Percentiles rank a stretch among this genome's conserved stretches.
Evolutionary conservation across 92 coral and sea anemone genomes (phyloP).

Genomic region (Paragorgia papillata): DNA sequence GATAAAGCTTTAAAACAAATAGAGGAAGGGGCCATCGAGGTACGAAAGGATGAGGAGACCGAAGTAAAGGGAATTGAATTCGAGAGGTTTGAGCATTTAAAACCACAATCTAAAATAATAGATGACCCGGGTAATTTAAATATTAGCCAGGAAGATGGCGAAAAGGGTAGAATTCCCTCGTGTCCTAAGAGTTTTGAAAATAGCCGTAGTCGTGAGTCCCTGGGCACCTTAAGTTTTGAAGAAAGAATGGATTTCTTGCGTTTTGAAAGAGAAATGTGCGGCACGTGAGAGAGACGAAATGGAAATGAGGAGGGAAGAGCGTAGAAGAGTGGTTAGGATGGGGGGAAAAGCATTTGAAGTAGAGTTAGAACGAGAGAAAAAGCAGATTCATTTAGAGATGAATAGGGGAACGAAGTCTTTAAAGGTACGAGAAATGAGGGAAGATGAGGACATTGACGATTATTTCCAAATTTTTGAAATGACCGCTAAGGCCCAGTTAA

Average conservation of each 20-base stretch:
- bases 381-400: conserved; percentile 11
- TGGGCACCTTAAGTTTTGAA: neutral
- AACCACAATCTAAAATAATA: too few relatives aligned
- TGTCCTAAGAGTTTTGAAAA: neutral
- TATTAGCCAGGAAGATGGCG: neutral
- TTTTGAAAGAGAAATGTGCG: conserved; percentile 1
- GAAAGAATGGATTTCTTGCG: conserved; percentile 5
- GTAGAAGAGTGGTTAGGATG: conserved; percentile 4
- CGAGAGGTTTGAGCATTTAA: neutral
- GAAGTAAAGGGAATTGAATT: neutral
- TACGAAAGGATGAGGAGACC: neutral
- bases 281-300: neutral
- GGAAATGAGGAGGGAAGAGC: neutral
- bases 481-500: conserved; percentile 65
- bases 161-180: conserved; percentile 10
- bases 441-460: conserved; percentile 61
- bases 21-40: neutral
- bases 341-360: conserved; percentile 26
- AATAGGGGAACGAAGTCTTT: conserved; percentile 2
- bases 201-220: conserved; percentile 2
- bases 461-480: conserved; percentile 63
- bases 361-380: conserved; percentile 37
- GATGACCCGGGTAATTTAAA: neutral
- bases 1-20: neutral
- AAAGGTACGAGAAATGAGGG: conserved; percentile 63